Evolutionary conservation across 2,888 invertebrate genomes (phyloP).

Genomic region (Apocheima hispidaria): DNA sequence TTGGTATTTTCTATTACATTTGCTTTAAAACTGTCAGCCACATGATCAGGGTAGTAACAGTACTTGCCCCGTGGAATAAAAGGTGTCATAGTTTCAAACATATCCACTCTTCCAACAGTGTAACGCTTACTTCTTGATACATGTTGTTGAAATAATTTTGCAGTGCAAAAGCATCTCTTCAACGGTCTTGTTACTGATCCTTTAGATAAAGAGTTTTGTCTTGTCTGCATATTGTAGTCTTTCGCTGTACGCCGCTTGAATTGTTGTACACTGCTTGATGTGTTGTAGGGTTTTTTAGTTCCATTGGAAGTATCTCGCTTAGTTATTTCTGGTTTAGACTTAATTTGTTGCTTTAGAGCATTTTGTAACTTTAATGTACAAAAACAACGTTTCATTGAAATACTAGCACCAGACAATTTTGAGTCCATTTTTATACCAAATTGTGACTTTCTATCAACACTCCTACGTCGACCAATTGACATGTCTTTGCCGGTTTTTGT

Average conservation of each 20-base stretch:
- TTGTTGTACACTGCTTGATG: conserved; percentile 43
- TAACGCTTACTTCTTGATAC: background rate
- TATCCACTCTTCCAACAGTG: conserved; percentile 3
- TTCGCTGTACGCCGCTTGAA: conserved; percentile 44
- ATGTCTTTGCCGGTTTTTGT: background rate
- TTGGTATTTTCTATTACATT: background rate
- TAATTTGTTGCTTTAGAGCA: background rate
- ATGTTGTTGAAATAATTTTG: conserved; percentile 33
- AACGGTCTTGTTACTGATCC: conserved; percentile 48
- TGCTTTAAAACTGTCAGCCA: background rate
- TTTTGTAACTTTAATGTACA: conserved; percentile 48
- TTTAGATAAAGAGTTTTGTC: conserved; percentile 42
- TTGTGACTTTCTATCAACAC: background rate
- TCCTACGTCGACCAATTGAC: background rate
- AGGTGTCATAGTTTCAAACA: conserved; percentile 1
- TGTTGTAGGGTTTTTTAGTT: background rate
- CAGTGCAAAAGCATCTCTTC: conserved; percentile 59
- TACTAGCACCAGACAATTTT: background rate
- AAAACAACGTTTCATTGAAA: conserved; percentile 7
- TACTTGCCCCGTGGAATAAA: background rate
- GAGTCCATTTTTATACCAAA: background rate
- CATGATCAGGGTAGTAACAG: background rate
- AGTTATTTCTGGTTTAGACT: background rate
- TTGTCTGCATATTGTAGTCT: conserved; percentile 25
- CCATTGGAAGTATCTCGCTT: background rate